phyloP scores from a whole-genome alignment of 1,140 invertebrate species.

The Caenorhabditis inopinata region DNA sequence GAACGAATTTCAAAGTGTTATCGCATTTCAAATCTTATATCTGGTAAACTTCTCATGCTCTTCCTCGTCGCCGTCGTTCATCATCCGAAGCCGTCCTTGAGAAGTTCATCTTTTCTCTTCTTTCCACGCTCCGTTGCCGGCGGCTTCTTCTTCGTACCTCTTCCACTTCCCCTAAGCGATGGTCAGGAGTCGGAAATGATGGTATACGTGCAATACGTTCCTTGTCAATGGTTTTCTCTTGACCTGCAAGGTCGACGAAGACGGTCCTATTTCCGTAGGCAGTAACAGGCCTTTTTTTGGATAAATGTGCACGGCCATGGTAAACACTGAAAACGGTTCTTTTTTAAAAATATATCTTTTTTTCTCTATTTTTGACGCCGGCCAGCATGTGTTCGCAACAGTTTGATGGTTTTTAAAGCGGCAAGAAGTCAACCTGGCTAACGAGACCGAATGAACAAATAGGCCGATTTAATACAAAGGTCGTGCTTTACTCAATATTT shows the following conservation, averaged over 20 bases:
- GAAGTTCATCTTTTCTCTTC: background rate
- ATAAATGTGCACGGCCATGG: background rate
- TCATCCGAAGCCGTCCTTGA: constrained; percentile 16
- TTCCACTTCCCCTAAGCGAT: background rate
- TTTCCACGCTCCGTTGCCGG: background rate
- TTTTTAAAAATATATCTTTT: no score
- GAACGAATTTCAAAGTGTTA: background rate
- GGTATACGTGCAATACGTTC: background rate
- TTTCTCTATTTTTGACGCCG: background rate
- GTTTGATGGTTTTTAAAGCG: background rate
- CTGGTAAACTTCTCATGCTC: background rate
- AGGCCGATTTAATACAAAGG: background rate
- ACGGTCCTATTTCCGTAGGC: background rate
- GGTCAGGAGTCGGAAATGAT: background rate
- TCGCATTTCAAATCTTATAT: background rate
- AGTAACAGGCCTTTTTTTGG: background rate
- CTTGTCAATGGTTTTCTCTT: background rate
- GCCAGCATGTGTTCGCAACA: constrained; percentile 6
- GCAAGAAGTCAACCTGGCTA: background rate
- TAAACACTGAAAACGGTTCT: constrained; percentile 21
- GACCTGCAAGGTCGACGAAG: constrained; percentile 18
- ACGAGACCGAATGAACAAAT: background rate
- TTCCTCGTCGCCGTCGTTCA: background rate
- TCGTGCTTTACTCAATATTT: background rate
- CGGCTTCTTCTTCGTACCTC: background rate